A percentile compares a stretch with the other conserved stretches of the same genome.
phyloP scores from a whole-genome alignment of 2,113 vertebrate genomes.

The Dicentrarchus labrax region DNA sequence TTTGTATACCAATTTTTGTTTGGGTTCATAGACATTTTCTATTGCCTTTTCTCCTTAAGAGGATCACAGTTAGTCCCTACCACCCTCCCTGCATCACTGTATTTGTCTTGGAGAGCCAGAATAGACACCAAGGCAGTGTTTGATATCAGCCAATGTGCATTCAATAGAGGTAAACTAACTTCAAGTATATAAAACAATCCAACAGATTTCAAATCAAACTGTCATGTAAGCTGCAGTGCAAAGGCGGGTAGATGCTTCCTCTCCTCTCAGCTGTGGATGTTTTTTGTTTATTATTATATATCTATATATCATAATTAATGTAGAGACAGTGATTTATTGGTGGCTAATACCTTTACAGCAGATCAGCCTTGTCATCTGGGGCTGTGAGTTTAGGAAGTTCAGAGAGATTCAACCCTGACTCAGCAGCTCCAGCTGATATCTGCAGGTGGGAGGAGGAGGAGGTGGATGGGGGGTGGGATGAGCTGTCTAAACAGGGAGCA shows the following conservation, averaged over 20 bases:
- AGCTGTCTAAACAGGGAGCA: conserved; percentile 65
- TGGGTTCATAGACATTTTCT: neutral
- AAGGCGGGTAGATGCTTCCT: neutral
- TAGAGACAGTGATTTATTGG: neutral
- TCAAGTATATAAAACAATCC: neutral
- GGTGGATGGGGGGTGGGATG: neutral
- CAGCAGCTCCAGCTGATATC: conserved; percentile 57
- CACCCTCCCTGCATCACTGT: neutral
- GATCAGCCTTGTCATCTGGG: conserved; percentile 8
- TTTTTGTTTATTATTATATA: neutral
- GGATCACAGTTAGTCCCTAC: neutral
- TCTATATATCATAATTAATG: conserved; percentile 1
- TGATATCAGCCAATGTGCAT: conserved; percentile 2
- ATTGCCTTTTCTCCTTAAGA: neutral
- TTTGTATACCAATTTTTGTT: neutral
- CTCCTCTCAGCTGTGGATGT: neutral
- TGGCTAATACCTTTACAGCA: neutral
- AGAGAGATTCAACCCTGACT: conserved; percentile 54
- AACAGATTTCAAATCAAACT: neutral
- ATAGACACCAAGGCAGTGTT: neutral
- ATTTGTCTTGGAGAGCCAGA: neutral
- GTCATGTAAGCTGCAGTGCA: neutral
- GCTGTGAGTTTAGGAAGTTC: conserved; percentile 41
- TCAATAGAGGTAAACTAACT: neutral
- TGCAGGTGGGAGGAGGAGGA: conserved; percentile 16